Evolutionary conservation across 2,888 invertebrate species (phyloP).

Genomic region (Conus canariensis): DNA sequence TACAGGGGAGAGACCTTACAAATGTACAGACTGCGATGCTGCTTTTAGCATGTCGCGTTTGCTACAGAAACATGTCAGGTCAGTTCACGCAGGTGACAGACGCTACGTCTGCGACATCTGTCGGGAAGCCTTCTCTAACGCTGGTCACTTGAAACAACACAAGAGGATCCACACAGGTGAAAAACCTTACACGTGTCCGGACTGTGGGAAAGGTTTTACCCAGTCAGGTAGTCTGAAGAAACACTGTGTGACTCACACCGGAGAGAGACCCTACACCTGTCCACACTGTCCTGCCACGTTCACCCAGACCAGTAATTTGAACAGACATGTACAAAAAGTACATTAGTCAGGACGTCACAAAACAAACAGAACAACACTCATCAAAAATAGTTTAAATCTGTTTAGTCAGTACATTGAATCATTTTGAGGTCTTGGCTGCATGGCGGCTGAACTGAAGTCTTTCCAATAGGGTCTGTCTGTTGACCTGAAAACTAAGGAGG

Average conservation of each 20-base stretch:
- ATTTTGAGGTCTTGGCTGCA: too few species aligned
- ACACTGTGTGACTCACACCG: neutral
- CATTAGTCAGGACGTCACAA: too few species aligned
- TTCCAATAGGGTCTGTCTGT: too few species aligned
- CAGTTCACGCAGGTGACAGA: neutral
- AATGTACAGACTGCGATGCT: neutral
- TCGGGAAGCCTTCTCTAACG: neutral
- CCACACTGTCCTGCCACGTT: neutral
- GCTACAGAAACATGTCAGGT: neutral
- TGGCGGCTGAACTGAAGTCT: too few species aligned
- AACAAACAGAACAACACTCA: too few species aligned
- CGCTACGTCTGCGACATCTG: neutral
- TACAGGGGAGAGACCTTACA: neutral
- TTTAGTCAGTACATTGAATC: too few species aligned
- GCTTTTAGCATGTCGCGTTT: neutral
- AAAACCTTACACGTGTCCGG: neutral
- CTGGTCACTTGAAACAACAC: neutral
- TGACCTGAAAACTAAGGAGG: too few species aligned
- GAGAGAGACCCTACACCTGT: neutral
- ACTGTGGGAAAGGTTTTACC: neutral
- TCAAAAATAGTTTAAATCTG: too few species aligned
- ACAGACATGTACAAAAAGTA: neutral
- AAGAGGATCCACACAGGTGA: neutral
- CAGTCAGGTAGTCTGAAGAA: neutral
- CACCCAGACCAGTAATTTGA: neutral